Base-by-base conservation (phyloP, 1,140 invertebrate species). In the Papilio glaucus region DNA sequence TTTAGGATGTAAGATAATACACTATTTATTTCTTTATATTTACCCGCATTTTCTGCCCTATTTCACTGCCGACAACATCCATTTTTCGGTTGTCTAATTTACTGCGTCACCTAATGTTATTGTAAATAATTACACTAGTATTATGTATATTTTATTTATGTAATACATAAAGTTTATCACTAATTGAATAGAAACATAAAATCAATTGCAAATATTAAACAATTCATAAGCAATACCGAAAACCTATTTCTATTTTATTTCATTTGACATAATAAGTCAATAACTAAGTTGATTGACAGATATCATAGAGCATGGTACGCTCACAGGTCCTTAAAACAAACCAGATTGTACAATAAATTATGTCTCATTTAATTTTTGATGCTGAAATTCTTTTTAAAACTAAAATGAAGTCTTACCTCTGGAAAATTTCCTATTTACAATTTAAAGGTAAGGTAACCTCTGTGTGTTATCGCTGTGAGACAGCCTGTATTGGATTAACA, bases 21-120 rank as follows among this genome's bases (percentile, higher is more conserved):
- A 75, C 73, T 67, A 6, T 26, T 53, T 1, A 41, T 42, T 75
- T 75, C 61, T 69, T 72, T 75, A 71, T 84, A 92, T 92, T 94
- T 94, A 96, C 95, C 78, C 95, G 88, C 95, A 96, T 96, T 90
- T 96, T 96, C 81, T 95, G 95, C 5, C 95, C 95, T 73, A 96
- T 95, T 94, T 96, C 95, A 76, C 94, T 94, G 79, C 94, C 94
- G 77, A 92, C 92, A 72, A 91, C 93, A 81, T 94, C 93, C 93
- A 94, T 94, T 81, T 80, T 84, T 82, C 68, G 72, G 49, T 71
- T 39, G 42, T 72, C 33, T 71, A 13, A 9, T 57, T 24, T 57
- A 57, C 49, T 26, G 4, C 10, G 21, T 57, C 21, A 57, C 21
- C 18, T 21, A 53, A 18, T 53, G 12, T 10, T 13, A 24, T 21